These are phyloP conservation scores for Stenichneumon culpator DNA, from an alignment of 2,888 invertebrate species.

Conservation along the genomic window DNA sequence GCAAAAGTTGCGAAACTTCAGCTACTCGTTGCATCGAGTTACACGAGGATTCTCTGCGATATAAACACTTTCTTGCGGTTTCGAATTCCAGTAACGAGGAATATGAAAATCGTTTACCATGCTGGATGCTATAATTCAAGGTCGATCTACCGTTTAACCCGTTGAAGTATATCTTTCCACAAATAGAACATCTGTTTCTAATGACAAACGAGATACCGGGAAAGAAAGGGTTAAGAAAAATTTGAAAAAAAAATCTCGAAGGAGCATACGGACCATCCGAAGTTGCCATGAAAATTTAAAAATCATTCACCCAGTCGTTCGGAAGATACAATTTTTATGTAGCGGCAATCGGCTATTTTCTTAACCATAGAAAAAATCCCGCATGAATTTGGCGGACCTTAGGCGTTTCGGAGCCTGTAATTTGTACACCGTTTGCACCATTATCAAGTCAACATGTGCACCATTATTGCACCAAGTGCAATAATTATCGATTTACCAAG, in stretches of 20 bases:
- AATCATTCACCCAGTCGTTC: not conserved
- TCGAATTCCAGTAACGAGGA: conserved; percentile 47
- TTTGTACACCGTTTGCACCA: no score
- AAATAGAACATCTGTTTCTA: not conserved
- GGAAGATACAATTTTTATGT: not conserved
- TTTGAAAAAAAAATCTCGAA: not conserved
- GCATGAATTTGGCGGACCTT: not conserved
- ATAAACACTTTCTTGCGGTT: conserved; percentile 51
- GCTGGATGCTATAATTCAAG: not conserved
- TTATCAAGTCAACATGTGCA: no score
- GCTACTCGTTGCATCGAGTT: conserved; percentile 41
- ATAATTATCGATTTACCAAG: no score
- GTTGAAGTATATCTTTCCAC: not conserved
- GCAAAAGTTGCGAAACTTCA: conserved; percentile 54
- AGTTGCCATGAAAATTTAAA: not conserved
- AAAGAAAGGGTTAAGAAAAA: no score
- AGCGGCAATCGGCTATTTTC: not conserved
- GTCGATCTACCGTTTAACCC: not conserved
- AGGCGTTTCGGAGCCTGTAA: no score
- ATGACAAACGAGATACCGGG: not conserved
- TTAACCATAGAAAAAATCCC: not conserved
- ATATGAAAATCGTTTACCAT: not conserved
- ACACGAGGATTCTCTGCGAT: conserved; percentile 25
- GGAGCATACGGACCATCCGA: not conserved
- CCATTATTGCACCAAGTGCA: no score